phyloP scores from a whole-genome alignment of 2,888 invertebrate species.

The Yponomeuta cagnagella region DNA sequence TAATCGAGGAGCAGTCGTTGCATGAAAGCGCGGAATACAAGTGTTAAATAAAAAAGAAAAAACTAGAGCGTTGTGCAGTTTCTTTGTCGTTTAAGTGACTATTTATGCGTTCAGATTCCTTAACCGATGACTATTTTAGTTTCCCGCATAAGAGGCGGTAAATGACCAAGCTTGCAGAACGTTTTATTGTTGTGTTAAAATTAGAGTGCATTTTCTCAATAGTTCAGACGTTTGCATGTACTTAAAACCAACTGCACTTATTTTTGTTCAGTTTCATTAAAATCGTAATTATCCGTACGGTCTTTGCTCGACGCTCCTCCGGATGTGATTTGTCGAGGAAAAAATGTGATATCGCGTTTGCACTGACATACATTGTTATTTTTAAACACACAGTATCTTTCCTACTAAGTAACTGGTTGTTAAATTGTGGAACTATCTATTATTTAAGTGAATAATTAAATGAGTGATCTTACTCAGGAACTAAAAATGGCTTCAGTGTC shows the following conservation, averaged over 20 bases:
- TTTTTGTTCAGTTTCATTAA: constrained; percentile 24
- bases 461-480: constrained; percentile 7
- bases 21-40: constrained; percentile 29
- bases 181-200: constrained; percentile 22
- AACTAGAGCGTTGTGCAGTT: constrained; percentile 14
- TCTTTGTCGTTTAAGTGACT: constrained; percentile 17
- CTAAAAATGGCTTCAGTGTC: constrained; percentile 55
- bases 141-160: constrained; percentile 27
- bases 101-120: constrained; percentile 29
- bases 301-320: constrained; percentile 54
- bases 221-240: neutral
- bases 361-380: constrained; percentile 49
- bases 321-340: constrained; percentile 74
- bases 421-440: constrained; percentile 22
- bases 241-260: neutral
- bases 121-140: constrained; percentile 38
- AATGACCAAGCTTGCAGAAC: constrained; percentile 29
- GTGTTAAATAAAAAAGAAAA: constrained; percentile 13
- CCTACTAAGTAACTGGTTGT: constrained; percentile 45
- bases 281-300: constrained; percentile 58
- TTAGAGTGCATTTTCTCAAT: neutral
- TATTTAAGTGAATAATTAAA: neutral
- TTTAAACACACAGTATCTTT: constrained; percentile 58
- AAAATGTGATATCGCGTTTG: constrained; percentile 68
- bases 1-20: constrained; percentile 56